Percentiles rank a stretch among this genome's conserved stretches.
Conservation (phyloP, 2,888 invertebrate species). For the Melangyna quadrimaculata region DNA sequence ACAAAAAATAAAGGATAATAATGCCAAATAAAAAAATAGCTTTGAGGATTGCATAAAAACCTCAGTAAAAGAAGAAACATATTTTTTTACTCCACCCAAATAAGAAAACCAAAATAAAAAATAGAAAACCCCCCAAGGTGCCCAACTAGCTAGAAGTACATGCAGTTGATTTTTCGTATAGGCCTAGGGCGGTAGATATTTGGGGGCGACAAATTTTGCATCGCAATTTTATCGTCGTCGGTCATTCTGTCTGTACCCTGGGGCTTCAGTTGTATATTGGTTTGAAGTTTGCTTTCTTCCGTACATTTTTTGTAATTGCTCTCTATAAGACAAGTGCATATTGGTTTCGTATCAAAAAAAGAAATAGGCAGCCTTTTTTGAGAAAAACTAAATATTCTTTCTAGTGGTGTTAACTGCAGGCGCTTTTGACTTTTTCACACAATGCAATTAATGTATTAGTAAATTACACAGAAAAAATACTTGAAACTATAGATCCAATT, state of each 20-base stretch:
- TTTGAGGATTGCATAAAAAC: slow-evolving; percentile 41
- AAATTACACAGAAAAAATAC: no score
- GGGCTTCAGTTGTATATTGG: neutral
- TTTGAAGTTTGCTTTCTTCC: no score
- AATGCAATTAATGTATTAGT: no score
- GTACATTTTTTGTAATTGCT: no score
- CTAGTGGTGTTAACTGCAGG: no score
- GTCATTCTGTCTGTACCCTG: neutral
- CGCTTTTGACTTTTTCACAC: no score
- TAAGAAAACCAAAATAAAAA: neutral
- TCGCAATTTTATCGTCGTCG: neutral
- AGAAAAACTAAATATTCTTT: no score
- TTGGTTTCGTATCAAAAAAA: no score
- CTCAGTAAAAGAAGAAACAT: slow-evolving; percentile 48
- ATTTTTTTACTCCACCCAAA: neutral
- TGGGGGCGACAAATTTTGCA: neutral
- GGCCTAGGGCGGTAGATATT: neutral
- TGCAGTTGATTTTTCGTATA: neutral
- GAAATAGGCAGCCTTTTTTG: no score
- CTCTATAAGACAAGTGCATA: no score
- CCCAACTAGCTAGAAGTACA: slow-evolving; percentile 27
- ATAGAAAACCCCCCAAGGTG: slow-evolving; percentile 26
- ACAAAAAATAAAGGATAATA: slow-evolving; percentile 57
- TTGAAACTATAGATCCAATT: no score
- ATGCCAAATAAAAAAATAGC: slow-evolving; percentile 56